Conservation (phyloP, 1,140 invertebrate species). For the Sarcophaga peregrina region DNA sequence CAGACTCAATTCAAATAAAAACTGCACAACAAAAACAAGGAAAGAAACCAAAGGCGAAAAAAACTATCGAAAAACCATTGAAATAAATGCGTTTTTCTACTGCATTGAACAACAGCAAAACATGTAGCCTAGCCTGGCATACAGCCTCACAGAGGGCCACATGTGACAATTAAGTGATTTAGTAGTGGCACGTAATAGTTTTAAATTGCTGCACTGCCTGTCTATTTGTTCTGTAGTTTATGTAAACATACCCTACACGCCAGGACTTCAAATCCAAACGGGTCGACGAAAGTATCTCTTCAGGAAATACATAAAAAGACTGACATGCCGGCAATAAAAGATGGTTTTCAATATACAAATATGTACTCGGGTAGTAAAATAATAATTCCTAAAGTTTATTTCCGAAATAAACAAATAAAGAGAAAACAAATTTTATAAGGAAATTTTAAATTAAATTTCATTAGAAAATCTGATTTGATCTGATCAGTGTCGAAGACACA, state of each 20-base stretch:
- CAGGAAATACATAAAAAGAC: too few relatives aligned
- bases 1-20: too few relatives aligned
- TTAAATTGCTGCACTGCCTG: conserved; percentile 7
- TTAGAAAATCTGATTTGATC: too few relatives aligned
- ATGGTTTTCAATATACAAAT: too few relatives aligned
- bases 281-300: background rate
- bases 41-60: background rate
- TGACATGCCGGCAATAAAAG: too few relatives aligned
- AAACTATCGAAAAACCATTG: background rate
- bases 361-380: too few relatives aligned
- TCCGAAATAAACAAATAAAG: too few relatives aligned
- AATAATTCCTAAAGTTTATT: too few relatives aligned
- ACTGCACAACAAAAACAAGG: too few relatives aligned
- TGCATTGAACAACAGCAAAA: conserved; percentile 8
- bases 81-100: background rate
- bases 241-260: background rate
- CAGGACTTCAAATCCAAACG: background rate
- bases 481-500: too few relatives aligned
- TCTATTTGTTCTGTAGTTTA: background rate
- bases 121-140: background rate
- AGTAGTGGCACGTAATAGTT: conserved; percentile 32
- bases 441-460: too few relatives aligned
- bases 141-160: background rate
- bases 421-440: too few relatives aligned
- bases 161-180: conserved; percentile 41